These are phyloP conservation scores for Stichodactyla mertensii DNA, from an alignment of 64 coral and sea anemone genomes.

Conservation along the genomic window DNA sequence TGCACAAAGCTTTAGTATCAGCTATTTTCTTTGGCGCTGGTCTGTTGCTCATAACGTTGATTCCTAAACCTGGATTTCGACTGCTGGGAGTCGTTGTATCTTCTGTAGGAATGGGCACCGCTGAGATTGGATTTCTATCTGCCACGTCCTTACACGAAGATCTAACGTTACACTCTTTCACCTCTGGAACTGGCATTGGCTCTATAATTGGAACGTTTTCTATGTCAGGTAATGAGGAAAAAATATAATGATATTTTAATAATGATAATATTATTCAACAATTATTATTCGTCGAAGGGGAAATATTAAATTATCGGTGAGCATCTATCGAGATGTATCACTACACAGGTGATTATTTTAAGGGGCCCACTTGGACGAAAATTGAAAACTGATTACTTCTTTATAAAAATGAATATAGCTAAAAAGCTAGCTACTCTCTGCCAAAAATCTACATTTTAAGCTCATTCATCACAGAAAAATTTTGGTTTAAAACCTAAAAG, in stretches of 20 bases:
- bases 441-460: no score
- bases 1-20: background rate
- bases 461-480: no score
- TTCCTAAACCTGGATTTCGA: constrained; percentile 15
- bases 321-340: no score
- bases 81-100: constrained; percentile 32
- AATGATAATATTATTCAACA: no score
- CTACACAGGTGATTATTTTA: no score
- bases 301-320: no score
- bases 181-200: constrained; percentile 38
- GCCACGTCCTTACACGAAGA: constrained; percentile 39
- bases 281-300: no score
- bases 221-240: constrained; percentile 31
- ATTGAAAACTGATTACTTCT: no score
- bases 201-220: constrained; percentile 31
- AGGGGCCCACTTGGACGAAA: no score
- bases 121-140: constrained; percentile 51
- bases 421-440: no score
- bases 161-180: constrained; percentile 33
- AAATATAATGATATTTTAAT: background rate
- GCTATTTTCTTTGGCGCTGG: constrained; percentile 20
- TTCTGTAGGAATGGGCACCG: constrained; percentile 38
- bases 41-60: constrained; percentile 31
- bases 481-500: no score
- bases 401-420: no score